Percentiles rank a stretch among this genome's conserved stretches.
phyloP scores from a whole-genome alignment of 1,140 invertebrate species.

The Gerris buenoi region DNA sequence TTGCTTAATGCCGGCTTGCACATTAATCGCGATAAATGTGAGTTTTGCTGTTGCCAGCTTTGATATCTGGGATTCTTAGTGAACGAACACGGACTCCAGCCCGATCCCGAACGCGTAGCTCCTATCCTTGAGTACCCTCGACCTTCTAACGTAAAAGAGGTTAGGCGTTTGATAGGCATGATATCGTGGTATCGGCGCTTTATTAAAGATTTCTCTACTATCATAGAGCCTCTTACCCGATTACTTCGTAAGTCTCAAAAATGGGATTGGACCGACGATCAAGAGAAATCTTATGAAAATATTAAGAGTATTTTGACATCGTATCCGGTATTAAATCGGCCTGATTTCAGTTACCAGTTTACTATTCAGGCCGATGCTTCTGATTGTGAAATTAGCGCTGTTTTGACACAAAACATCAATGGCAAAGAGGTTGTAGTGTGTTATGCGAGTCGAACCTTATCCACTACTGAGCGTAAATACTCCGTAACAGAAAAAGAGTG shows the following conservation, averaged over 20 bases:
- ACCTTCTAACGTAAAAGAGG: constrained; percentile 17
- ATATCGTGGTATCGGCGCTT: constrained; percentile 28
- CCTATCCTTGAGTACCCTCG: constrained; percentile 25
- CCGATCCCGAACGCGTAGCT: constrained; percentile 26
- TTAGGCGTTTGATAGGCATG: constrained; percentile 22
- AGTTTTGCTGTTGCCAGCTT: constrained; percentile 23
- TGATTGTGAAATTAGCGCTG: constrained; percentile 21
- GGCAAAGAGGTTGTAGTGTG: constrained; percentile 22
- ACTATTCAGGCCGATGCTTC: constrained; percentile 24
- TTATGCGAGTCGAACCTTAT: constrained; percentile 26
- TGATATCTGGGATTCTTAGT: constrained; percentile 28
- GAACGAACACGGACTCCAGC: constrained; percentile 24
- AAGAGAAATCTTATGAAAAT: constrained; percentile 15
- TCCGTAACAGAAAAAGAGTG: constrained; percentile 29
- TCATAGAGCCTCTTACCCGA: constrained; percentile 24
- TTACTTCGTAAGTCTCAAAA: constrained; percentile 22
- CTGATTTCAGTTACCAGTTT: constrained; percentile 22
- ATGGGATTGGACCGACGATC: constrained; percentile 11
- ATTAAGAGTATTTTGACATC: constrained; percentile 20
- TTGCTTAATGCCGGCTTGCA: constrained; percentile 22
- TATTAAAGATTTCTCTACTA: constrained; percentile 25
- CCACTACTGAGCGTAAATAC: constrained; percentile 27
- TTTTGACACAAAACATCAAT: constrained; percentile 22
- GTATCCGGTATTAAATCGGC: constrained; percentile 20
- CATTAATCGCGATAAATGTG: constrained; percentile 25